Conservation (phyloP, 2,113 vertebrate species). For the Spea multiplicata region DNA sequence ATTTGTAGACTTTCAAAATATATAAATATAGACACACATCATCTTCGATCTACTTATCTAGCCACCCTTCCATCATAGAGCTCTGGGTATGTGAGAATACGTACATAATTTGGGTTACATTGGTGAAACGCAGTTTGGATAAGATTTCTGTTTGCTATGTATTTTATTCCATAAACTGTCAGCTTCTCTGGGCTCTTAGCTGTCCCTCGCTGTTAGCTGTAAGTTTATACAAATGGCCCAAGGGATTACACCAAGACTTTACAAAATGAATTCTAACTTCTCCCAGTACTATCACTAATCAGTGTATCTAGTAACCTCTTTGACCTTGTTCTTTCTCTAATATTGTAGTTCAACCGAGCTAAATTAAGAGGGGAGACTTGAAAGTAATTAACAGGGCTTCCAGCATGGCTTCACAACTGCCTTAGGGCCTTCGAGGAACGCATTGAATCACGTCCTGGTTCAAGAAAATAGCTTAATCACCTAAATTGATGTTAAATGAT, state of each 20-base stretch:
- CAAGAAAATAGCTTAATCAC: conserved; percentile 63
- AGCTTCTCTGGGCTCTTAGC: neutral
- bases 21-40: too few species aligned
- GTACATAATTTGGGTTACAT: too few species aligned
- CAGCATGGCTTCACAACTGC: conserved; percentile 61
- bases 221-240: conserved; percentile 55
- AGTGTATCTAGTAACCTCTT: conserved; percentile 62
- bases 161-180: neutral
- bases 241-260: conserved; percentile 62
- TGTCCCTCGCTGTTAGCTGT: neutral
- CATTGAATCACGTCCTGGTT: conserved; percentile 57
- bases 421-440: conserved; percentile 59
- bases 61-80: too few species aligned
- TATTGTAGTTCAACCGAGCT: conserved; percentile 60
- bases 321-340: conserved; percentile 59
- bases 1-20: too few species aligned
- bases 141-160: too few species aligned
- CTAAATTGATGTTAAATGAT: conserved; percentile 65
- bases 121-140: too few species aligned
- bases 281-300: conserved; percentile 64
- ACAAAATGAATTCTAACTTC: conserved; percentile 70
- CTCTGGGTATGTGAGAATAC: too few species aligned
- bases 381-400: conserved; percentile 67
- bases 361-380: conserved; percentile 57
- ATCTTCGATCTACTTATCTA: too few species aligned